Percentiles rank a stretch among this genome's conserved stretches.
Evolutionary conservation across 2,888 invertebrate species (phyloP).

Genomic region (Diplazon laetatorius): DNA sequence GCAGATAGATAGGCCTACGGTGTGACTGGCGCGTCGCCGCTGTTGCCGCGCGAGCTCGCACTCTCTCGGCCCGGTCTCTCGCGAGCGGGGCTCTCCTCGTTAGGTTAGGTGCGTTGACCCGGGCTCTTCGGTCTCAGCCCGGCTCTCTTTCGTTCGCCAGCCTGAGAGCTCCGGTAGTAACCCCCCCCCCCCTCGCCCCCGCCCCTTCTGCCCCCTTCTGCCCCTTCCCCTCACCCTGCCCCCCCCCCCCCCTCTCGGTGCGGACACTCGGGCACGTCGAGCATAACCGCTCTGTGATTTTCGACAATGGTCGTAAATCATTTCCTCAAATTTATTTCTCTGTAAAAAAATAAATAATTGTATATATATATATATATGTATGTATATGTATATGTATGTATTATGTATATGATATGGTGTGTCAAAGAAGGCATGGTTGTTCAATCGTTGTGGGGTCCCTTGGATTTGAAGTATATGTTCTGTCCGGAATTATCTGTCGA

Average conservation of each 20-base stretch:
- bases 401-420: too few species aligned
- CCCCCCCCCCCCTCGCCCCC: too few species aligned
- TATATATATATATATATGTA: too few species aligned
- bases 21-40: slow-evolving; percentile 49
- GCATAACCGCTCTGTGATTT: slow-evolving; percentile 11
- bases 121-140: slow-evolving; percentile 71
- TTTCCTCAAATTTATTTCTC: slow-evolving; percentile 8
- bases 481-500: too few species aligned
- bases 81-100: slow-evolving; percentile 69
- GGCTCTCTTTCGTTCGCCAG: slow-evolving; percentile 52
- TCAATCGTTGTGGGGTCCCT: too few species aligned
- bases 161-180: slow-evolving; percentile 27
- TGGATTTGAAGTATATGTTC: too few species aligned
- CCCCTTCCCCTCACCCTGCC: too few species aligned
- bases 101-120: slow-evolving; percentile 81
- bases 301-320: slow-evolving; percentile 12
- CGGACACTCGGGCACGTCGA: slow-evolving; percentile 46
- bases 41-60: slow-evolving; percentile 11
- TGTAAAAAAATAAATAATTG: background rate
- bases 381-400: too few species aligned
- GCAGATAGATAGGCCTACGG: slow-evolving; percentile 54
- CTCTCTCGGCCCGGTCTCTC: slow-evolving; percentile 45
- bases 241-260: slow-evolving; percentile 34
- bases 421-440: too few species aligned
- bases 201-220: too few species aligned